Evolutionary conservation across 2,113 vertebrate genomes (phyloP).

Genomic region (Sialia sialis): DNA sequence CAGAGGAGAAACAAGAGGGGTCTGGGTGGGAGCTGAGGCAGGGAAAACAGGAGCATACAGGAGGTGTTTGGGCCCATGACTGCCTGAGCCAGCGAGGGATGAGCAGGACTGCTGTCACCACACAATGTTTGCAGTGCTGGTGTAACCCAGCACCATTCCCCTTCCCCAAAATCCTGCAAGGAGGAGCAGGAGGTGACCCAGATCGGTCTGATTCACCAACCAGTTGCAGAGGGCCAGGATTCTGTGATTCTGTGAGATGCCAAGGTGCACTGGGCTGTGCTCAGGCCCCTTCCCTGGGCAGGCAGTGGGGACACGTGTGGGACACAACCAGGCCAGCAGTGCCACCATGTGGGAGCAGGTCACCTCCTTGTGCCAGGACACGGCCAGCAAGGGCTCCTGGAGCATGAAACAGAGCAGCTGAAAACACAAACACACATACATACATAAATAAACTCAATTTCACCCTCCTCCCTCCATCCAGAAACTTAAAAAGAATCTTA

Average conservation of each 20-base stretch:
- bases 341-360: constrained; percentile 34
- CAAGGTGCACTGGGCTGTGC: not conserved
- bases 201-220: not conserved
- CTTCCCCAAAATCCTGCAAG: not conserved
- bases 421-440: not conserved
- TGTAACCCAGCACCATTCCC: not conserved
- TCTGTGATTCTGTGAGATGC: not conserved
- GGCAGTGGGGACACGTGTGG: not conserved
- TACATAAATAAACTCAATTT: not conserved
- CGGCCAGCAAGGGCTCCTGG: not conserved
- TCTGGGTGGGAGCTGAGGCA: not conserved
- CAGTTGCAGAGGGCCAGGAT: not conserved
- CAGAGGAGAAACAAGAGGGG: not conserved
- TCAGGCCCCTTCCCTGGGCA: not conserved
- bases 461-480: not conserved
- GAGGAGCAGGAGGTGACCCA: not conserved
- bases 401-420: rapidly evolving
- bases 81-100: not conserved
- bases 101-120: not conserved
- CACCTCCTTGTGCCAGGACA: not conserved
- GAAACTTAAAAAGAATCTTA: not conserved
- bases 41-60: not conserved
- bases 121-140: not conserved
- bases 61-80: not conserved
- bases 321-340: not conserved